phyloP scores from a whole-genome alignment of 2,113 vertebrate genomes.

The Anolis carolinensis region DNA sequence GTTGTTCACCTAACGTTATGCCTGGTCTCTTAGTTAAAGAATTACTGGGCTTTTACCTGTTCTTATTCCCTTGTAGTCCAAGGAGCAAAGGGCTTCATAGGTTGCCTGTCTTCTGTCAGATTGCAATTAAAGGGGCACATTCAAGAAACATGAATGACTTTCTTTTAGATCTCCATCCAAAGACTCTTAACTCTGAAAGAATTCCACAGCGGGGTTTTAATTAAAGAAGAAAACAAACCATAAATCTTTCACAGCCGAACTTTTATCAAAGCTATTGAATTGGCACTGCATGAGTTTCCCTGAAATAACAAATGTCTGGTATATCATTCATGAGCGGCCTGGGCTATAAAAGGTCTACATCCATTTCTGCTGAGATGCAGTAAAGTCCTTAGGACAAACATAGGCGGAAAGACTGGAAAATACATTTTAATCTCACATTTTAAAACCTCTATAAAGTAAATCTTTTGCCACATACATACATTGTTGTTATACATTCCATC shows the following conservation, averaged over 20 bases:
- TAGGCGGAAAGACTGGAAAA: neutral
- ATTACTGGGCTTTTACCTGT: constrained; percentile 60
- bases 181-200: constrained; percentile 11
- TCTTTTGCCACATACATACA: neutral
- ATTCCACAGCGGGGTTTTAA: constrained; percentile 18
- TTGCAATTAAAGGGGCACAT: constrained; percentile 34
- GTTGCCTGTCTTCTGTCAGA: constrained; percentile 55
- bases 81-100: constrained; percentile 67
- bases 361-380: neutral
- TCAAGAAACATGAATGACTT: constrained; percentile 51
- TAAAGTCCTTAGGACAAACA: neutral
- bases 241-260: constrained; percentile 25
- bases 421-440: neutral
- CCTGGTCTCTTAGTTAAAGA: constrained; percentile 68
- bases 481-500: neutral
- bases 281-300: neutral
- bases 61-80: constrained; percentile 63
- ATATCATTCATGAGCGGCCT: neutral
- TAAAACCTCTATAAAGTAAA: neutral
- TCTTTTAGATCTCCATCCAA: constrained; percentile 46
- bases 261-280: neutral
- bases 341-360: neutral
- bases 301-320: neutral
- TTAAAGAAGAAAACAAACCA: constrained; percentile 45
- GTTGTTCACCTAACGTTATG: constrained; percentile 50